Percentiles rank a stretch among this genome's conserved stretches.
Evolutionary conservation across 2,113 vertebrate species (phyloP).

Genomic region (Gasterosteus nipponicus): DNA sequence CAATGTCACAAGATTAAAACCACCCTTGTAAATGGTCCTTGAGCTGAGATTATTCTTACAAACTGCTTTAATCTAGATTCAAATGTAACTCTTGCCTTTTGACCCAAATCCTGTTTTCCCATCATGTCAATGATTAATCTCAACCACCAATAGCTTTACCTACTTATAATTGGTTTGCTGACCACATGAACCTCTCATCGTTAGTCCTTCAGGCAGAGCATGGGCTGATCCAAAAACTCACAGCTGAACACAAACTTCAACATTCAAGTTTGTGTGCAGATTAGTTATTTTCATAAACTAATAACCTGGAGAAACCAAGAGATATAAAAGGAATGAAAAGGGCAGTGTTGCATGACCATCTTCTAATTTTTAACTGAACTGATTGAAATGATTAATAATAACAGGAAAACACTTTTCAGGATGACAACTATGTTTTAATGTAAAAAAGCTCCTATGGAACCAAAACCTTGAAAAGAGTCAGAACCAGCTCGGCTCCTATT

Average conservation of each 20-base stretch:
- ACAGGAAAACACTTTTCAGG: constrained; percentile 2
- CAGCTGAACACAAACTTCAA: background rate
- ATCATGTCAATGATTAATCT: background rate
- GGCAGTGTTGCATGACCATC: constrained; percentile 5
- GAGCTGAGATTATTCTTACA: background rate
- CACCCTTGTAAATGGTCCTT: background rate
- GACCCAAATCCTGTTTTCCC: background rate
- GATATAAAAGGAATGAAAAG: background rate
- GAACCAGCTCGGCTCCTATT: constrained; percentile 1
- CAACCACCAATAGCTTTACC: background rate
- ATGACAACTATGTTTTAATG: constrained; percentile 21
- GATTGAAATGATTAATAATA: background rate
- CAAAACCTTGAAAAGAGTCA: background rate
- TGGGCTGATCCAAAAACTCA: background rate
- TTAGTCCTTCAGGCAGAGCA: background rate
- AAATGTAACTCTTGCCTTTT: background rate
- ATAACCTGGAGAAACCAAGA: background rate
- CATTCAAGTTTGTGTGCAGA: background rate
- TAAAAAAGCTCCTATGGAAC: constrained; percentile 6
- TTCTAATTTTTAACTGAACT: background rate
- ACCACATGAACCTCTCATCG: background rate
- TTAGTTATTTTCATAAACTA: background rate
- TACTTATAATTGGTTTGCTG: background rate
- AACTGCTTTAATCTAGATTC: background rate
- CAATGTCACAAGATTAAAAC: background rate